Percentiles rank a stretch among this genome's conserved stretches.
These are phyloP conservation scores for Miniopterus natalensis DNA, from an alignment of 2,113 vertebrate genomes.

Conservation along the genomic window DNA sequence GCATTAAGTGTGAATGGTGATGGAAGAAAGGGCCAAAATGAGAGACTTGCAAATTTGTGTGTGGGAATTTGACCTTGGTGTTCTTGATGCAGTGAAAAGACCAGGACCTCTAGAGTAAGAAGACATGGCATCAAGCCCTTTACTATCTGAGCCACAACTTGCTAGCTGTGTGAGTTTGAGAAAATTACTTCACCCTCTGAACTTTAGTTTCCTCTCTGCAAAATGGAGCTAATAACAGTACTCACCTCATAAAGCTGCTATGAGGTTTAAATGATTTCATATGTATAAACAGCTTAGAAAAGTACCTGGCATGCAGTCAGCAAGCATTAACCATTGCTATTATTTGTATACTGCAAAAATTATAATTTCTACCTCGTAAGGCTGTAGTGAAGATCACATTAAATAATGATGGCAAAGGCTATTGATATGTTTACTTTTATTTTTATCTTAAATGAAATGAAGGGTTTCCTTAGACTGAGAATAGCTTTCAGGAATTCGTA, in stretches of 20 bases:
- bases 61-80: background rate
- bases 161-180: constrained; percentile 10
- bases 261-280: background rate
- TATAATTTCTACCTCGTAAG: background rate
- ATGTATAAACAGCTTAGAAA: background rate
- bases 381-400: background rate
- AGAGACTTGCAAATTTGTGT: background rate
- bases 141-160: background rate
- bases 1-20: background rate
- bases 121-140: background rate
- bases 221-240: background rate
- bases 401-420: background rate
- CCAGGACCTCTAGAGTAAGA: background rate
- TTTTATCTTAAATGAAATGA: background rate
- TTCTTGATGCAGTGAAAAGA: background rate
- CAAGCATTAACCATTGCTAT: background rate
- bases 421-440: background rate
- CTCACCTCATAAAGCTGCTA: background rate
- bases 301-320: background rate
- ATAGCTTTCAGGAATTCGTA: constrained; percentile 32
- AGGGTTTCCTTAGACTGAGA: background rate
- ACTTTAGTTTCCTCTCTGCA: constrained; percentile 19
- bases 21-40: background rate
- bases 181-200: background rate
- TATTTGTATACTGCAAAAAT: background rate